Percentiles rank a stretch among this genome's conserved stretches.
Evolutionary conservation across 2,888 invertebrate genomes (phyloP).

Genomic region (Ptychoptera albimana): DNA sequence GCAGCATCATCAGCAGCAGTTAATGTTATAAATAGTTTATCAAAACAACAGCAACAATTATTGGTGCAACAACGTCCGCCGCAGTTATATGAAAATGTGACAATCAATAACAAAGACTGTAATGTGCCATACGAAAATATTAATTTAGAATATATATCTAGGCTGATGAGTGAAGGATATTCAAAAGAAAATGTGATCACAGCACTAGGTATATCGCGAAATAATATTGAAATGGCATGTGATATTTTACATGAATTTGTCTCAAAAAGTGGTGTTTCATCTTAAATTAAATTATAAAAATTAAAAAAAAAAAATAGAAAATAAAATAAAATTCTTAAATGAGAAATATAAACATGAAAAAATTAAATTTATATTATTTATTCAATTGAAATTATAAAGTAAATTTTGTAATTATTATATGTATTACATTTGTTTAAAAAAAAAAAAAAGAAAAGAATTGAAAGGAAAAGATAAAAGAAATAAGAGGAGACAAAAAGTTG

Average conservation of each 20-base stretch:
- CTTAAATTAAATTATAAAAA: too few relatives aligned
- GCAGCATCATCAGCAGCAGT: slow-evolving; percentile 1
- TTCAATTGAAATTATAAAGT: too few relatives aligned
- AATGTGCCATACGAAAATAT: slow-evolving; percentile 70
- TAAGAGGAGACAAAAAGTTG: too few relatives aligned
- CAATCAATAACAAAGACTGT: slow-evolving; percentile 32
- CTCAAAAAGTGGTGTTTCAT: slow-evolving; percentile 33
- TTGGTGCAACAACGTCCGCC: slow-evolving; percentile 14
- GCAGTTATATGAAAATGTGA: slow-evolving; percentile 31
- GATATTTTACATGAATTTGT: slow-evolving; percentile 87
- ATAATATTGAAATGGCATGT: slow-evolving; percentile 91
- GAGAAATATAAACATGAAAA: too few relatives aligned
- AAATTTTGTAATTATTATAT: too few relatives aligned
- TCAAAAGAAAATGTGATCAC: slow-evolving; percentile 80
- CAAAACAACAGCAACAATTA: too few relatives aligned
- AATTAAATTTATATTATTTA: too few relatives aligned
- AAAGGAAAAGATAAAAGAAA: too few relatives aligned
- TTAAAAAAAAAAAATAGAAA: too few relatives aligned
- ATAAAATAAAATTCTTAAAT: too few relatives aligned
- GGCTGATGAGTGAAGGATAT: slow-evolving; percentile 78
- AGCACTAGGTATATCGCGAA: slow-evolving; percentile 81
- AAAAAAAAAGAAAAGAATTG: too few relatives aligned
- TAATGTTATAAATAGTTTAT: not conserved
- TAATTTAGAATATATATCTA: slow-evolving; percentile 79
- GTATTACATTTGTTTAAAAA: too few relatives aligned